Conservation (phyloP, 2,797 vertebrate genomes). For the Antrozous pallidus region DNA sequence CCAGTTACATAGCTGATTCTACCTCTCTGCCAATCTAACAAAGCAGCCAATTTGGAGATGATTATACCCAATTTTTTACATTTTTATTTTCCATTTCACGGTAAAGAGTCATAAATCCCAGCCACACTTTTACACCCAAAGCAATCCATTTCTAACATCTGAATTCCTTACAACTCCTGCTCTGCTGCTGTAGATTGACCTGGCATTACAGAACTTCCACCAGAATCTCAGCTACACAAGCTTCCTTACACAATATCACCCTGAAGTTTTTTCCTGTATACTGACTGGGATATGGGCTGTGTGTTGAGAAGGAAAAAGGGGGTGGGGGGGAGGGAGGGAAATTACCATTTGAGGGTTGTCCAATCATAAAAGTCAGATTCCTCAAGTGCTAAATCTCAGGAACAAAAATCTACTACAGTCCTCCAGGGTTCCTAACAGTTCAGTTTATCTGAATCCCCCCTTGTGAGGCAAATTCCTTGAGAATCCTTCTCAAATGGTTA, state of each 20-base stretch:
- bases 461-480: neutral
- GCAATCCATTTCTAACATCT: neutral
- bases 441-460: neutral
- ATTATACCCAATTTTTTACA: neutral
- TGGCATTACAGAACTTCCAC: neutral
- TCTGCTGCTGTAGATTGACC: neutral
- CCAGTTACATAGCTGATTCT: neutral
- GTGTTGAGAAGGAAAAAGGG: neutral
- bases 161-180: neutral
- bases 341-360: neutral
- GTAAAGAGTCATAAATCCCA: neutral
- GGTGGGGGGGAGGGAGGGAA: neutral
- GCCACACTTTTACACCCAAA: conserved; percentile 7
- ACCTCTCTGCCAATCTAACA: neutral
- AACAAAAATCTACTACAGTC: neutral
- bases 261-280: conserved; percentile 8
- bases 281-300: neutral
- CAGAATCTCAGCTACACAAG: neutral
- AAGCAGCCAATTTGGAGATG: neutral
- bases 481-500: conserved; percentile 20
- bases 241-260: neutral
- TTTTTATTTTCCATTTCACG: neutral
- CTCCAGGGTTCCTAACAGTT: neutral
- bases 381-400: neutral
- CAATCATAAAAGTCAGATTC: neutral